Base-by-base conservation (phyloP, 2,888 invertebrate species). In the Troides helena region DNA sequence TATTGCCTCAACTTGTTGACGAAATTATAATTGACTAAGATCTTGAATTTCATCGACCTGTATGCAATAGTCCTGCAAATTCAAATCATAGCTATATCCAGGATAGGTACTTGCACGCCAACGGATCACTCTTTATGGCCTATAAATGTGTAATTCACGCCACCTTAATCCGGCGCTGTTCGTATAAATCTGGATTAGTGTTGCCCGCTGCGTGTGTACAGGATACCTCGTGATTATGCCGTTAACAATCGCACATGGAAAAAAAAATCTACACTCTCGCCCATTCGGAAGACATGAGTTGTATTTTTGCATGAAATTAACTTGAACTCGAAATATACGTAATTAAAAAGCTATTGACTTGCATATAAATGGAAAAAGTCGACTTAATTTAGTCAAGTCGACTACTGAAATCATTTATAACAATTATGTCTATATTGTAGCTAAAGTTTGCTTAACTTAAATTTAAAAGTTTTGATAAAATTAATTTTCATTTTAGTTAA, bases 131-230 rank as follows among this genome's bases (percentile, higher is more conserved):
- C 90, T 92, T 92, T 91, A 92, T 89, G 90, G 91, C 88, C 90
- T 92, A 91, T 91, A 91, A 90, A 92, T 86, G 91, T 90, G 90
- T 92, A 92, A 92, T 92, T 92, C 91, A 90, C 90, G 90, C 91
- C 88, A 85, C 89, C 90, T 92, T 92, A 92, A 92, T 92, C 92
- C 91, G 86, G 83, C 79, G 83, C 89, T 87, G 89, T 83, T 82
- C 86, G 78, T 81, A 92, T 92, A 92, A 92, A 92, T 92, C 92
- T 90, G 90, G 92, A 90, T 92, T 92, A 92, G 85, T 86, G 81
- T 81, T 75, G 83, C 85, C 86, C 87, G 83, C 85, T 81, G 83
- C 88, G 87, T 89, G 88, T 90, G 90, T 90, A 81, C 81, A 79
- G 77, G 82, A 84, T 85, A 85, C 83, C 86, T 85, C 85, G 84